Conservation (phyloP, 2,888 invertebrate species). For the Bugulina stolonifera region DNA sequence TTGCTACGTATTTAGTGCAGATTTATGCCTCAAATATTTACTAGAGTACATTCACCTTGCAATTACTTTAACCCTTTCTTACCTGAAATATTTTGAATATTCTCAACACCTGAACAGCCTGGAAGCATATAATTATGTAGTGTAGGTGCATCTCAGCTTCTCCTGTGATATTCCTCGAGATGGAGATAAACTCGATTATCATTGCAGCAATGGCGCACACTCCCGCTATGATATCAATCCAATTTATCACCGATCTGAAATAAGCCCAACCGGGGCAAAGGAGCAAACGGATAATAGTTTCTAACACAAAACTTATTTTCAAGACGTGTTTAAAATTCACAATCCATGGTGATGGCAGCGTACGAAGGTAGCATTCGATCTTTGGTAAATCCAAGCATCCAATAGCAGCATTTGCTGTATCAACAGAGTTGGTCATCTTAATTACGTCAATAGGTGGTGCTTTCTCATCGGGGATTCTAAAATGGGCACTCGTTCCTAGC, state of each 20-base stretch:
- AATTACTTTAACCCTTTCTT: too few species aligned
- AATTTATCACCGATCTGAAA: constrained; percentile 6
- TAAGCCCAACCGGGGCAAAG: constrained; percentile 1
- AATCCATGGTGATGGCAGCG: neutral
- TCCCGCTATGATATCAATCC: constrained; percentile 11
- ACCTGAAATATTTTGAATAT: constrained; percentile 25
- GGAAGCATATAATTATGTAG: too few species aligned
- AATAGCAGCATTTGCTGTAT: neutral
- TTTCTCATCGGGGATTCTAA: neutral
- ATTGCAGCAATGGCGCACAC: constrained; percentile 8
- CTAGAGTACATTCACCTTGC: too few species aligned
- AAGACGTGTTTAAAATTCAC: neutral
- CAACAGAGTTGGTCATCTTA: neutral
- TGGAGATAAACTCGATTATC: too few species aligned
- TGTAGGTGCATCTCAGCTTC: too few species aligned
- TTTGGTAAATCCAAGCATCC: neutral
- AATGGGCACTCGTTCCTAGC: neutral
- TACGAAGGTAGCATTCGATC: constrained; percentile 1
- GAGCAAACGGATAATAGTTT: neutral
- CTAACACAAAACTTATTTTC: neutral
- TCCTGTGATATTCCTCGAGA: too few species aligned
- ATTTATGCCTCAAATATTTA: too few species aligned
- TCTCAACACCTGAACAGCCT: neutral
- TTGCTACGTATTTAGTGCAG: too few species aligned
- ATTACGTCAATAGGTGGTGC: neutral